Evolutionary conservation across 1,140 invertebrate genomes (phyloP), one percentile per base, ranked within the genome.

Genomic region (Diachasma alloeum): DNA sequence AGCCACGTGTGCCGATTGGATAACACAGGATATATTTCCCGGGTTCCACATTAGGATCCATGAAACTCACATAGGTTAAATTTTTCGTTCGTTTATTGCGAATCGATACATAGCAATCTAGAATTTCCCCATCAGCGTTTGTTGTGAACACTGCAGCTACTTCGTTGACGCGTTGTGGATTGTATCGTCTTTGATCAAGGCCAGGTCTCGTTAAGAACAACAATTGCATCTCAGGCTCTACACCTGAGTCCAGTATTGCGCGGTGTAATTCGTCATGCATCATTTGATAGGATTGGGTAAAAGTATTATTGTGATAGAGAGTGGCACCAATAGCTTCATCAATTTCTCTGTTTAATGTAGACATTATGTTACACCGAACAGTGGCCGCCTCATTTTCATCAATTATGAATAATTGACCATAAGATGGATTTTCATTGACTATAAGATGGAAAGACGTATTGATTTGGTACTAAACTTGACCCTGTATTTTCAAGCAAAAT

Each of bases 261-360:
- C 31, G 10, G 22, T 46, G 15, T 56, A 72, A 26, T 48, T 48
- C 44, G 2, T 75, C 59, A n/a, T 44, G n/a, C 46, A 53, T 53
- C 74, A 75, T 75, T 75, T 46, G 19, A 69, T 68, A 75, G 0
- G 63, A 67, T 15, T 44, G 19, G 85, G 67, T 31, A 17, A 69
- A 69, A 26, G 39, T 17, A 39, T 69, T 69, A 37, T 37, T 8
- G 9, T 39, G 6, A 11, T n/a, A 31, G 9, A 69, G 31, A 26
- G 39, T 69, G 26, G n/a, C 11, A 69, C 39, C 36, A 69, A 69
- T 69, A 39, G 31, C 39, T 69, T 1, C 31, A 6, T 37, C 26
- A 39, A 69, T 13, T 6, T 39, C 67, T 17, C 67, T 36, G 39
- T 69, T 42, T 17, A 69, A 42, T 37, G 19, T 42, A 11, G 19